These are phyloP conservation scores for Plebejus melissa DNA, from an alignment of 2,888 invertebrate species.

Conservation along the genomic window DNA sequence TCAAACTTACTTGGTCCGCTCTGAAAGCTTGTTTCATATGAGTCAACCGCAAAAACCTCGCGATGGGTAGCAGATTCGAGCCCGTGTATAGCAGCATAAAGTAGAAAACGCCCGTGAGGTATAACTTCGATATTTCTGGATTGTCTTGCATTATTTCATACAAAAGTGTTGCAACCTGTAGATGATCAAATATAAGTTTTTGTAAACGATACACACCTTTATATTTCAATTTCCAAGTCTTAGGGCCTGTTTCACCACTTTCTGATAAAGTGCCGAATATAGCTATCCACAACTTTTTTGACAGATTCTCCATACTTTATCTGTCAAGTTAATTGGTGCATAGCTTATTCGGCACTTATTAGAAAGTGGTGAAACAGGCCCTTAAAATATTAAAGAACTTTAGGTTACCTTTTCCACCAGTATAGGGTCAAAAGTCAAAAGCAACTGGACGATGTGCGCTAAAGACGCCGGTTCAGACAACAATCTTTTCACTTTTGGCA, in stretches of 20 bases:
- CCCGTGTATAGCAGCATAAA: constrained; percentile 99
- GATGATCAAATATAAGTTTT: constrained; percentile 4
- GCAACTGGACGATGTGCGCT: constrained; percentile 95
- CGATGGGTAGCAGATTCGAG: constrained; percentile 97
- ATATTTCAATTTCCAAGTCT: background rate
- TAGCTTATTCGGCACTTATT: too few relatives aligned
- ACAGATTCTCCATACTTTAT: too few relatives aligned
- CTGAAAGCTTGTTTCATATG: constrained; percentile 97
- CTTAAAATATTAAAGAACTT: background rate
- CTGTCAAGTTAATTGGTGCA: too few relatives aligned
- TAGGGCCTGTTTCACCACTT: too few relatives aligned
- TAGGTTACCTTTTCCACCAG: constrained; percentile 89
- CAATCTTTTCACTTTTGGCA: constrained; percentile 93
- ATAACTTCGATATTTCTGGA: constrained; percentile 95
- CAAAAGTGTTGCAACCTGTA: constrained; percentile 89
- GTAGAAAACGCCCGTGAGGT: constrained; percentile 97
- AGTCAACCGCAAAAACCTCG: constrained; percentile 94
- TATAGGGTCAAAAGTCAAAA: constrained; percentile 98
- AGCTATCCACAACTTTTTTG: too few relatives aligned
- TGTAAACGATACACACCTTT: background rate
- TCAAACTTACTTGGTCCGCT: constrained; percentile 87
- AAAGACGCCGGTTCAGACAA: constrained; percentile 93
- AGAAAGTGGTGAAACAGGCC: too few relatives aligned
- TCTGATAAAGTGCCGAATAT: too few relatives aligned
- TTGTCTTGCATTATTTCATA: constrained; percentile 97